phyloP scores from a whole-genome alignment of 2,113 vertebrate species.

The Potamarius usumacintae region DNA sequence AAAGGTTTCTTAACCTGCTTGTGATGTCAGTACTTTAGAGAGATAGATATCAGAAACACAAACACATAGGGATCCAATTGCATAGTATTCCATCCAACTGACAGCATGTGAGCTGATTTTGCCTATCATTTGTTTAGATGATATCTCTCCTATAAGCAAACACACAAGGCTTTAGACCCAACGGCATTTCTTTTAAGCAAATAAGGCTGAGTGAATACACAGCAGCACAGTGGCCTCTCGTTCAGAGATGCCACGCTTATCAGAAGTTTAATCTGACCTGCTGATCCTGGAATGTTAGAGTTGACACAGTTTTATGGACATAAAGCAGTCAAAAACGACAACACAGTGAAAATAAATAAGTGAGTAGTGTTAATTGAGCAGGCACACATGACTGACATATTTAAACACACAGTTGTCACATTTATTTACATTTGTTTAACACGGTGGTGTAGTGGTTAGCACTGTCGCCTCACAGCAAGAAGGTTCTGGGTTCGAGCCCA shows the following conservation, averaged over 20 bases:
- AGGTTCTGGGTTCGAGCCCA: too few relatives aligned
- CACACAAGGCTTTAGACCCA: conserved; percentile 18
- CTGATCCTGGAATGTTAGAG: conserved; percentile 10
- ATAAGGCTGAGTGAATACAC: conserved; percentile 19
- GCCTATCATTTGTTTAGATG: conserved; percentile 51
- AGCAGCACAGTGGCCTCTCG: not conserved
- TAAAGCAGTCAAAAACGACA: not conserved
- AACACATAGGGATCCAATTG: conserved; percentile 19
- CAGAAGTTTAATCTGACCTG: conserved; percentile 7
- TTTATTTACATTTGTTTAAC: conserved; percentile 8
- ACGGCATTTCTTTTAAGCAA: conserved; percentile 28
- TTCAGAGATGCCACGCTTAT: conserved; percentile 9
- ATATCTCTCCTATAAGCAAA: conserved; percentile 44
- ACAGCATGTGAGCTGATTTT: conserved; percentile 14
- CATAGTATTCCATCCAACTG: conserved; percentile 1
- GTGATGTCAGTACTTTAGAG: conserved; percentile 26
- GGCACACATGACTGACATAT: not conserved
- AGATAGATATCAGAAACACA: conserved; percentile 15
- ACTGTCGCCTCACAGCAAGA: too few relatives aligned
- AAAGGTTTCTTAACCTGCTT: conserved; percentile 22
- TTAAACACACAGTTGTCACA: not conserved
- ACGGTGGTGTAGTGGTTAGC: too few relatives aligned
- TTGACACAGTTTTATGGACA: conserved; percentile 9
- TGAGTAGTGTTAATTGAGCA: not conserved
- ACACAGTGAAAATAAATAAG: conserved; percentile 9